Evolutionary conservation across 2,888 invertebrate genomes (phyloP), one percentile per base, ranked within the genome.

Genomic region (Drosophila limbata): DNA sequence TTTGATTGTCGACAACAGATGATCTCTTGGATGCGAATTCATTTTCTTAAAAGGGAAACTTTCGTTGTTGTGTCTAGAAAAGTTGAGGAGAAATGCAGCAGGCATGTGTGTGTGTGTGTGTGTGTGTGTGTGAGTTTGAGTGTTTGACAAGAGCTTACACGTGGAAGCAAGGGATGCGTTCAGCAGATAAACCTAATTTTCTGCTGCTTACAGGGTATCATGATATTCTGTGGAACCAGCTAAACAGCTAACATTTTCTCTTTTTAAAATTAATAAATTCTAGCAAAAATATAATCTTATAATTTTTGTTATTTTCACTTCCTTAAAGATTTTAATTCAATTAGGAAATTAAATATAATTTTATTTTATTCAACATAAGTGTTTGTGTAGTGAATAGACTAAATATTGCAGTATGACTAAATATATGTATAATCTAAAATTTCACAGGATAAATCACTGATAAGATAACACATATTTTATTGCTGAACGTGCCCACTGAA

Each of bases 1-100:
- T 17, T 65, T 74, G 37, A 62, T 47, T 25, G 66, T 39, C 17
- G 56, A 60, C 10, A 75, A 17, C 13, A 82, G 21, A 0, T 60
- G 63, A 68, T 72, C 42, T 1, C n/a, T 4, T 9, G 47, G 6
- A n/a, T 11, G 5, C 6, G 9, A 8, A 11, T 42, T 52, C 88
- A 81, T 86, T 0, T 9, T 13, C 5, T 9, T 17, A 13, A n/a
- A 13, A 31, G 4, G 13, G 8, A 19, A 13, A 33, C 48, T 8
- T 33, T 31, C 11, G 13, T 19, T 50, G 3, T 50, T 17, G 8
- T 33, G 48, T 13, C 17, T 19, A 33, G 17, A 19, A 33, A 19
- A 21, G 13, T 6, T 44, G 1, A 44, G 10, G 4, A 19, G 6
- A 13, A 13, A 4, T 21, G 13, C 11, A 48, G 25, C 6, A 25